Conservation (phyloP, 1,140 invertebrate genomes). For the Pantala flavescens region DNA sequence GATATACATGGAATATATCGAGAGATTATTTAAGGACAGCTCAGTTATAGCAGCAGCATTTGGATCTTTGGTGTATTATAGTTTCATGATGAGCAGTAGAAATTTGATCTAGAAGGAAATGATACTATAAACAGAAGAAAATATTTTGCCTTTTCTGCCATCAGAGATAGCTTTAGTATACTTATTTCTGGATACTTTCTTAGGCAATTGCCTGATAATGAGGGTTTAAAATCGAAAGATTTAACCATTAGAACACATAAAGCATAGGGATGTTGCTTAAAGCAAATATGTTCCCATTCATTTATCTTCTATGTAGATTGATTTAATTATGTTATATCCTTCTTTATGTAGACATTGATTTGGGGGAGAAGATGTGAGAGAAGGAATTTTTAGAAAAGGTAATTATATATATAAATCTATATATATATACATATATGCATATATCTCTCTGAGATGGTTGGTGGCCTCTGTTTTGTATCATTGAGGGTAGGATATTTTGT, state of each 20-base stretch:
- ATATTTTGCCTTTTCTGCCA: not conserved
- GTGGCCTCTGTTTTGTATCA: constrained; percentile 1
- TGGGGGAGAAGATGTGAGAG: not conserved
- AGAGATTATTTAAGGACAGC: not conserved
- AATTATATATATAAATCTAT: not conserved
- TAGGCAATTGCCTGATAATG: no score
- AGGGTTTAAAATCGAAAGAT: no score
- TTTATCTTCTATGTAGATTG: not conserved
- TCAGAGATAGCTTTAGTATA: no score
- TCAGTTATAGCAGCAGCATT: not conserved
- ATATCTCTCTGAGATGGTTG: not conserved
- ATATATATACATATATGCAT: constrained; percentile 3
- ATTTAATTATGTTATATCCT: not conserved
- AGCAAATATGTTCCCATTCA: not conserved
- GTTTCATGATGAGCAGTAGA: not conserved
- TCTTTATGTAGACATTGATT: not conserved
- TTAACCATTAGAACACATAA: not conserved
- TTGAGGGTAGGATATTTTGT: not conserved
- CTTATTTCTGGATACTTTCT: no score
- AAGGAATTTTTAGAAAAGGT: constrained; percentile 3
- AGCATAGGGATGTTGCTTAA: not conserved
- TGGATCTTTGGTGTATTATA: not conserved
- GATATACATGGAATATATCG: not conserved
- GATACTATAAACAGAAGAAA: not conserved
- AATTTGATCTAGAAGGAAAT: not conserved